Evolutionary conservation across 2,888 invertebrate genomes (phyloP), one percentile per base, ranked within the genome.

Genomic region (Pseudococcus viburni): DNA sequence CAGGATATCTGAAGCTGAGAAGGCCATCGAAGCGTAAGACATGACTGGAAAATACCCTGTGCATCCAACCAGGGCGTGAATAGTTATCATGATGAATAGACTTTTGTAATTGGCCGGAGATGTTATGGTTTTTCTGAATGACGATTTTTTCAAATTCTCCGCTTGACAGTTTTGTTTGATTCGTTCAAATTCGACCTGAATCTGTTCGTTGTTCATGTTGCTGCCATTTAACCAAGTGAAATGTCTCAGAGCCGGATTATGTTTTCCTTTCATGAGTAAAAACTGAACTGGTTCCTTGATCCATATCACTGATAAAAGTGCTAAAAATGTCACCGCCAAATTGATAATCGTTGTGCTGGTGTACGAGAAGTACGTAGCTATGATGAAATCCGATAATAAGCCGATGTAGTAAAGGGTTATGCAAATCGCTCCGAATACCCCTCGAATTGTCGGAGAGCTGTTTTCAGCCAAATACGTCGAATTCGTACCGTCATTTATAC

Each of bases 391-490:
- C 9, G 90, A 68, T 15, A 90, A 83, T 80, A 90, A 89, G 6
- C 90, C 90, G n/a, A 90, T 85, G 86, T 90, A 90, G 9, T 90
- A 89, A 89, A 89, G 89, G n/a, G 89, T 89, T 68, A 89, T 89
- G 73, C 90, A 90, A 33, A 89, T 83, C 11, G 90, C 89, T 39
- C 89, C 89, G 26, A 90, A 88, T 9, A 90, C 89, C 12, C 90
- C 90, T 2, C 90, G 89, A 26, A 89, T 88, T 11, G 64, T 85
- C 3, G 90, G 88, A 6, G 90, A 89, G 15, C 90, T 88, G 15
- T 90, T 89, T 89, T 90, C 90, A 12, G 89, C 90, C 7, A 90
- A 89, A 80, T 90, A 90, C n/a, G 90, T 68, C 7, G 90, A 89
- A 6, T 89, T 89, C 4, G 89, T 89, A 8, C 90, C 90, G 80